phyloP scores from a whole-genome alignment of 2,888 invertebrate species.

The Encarsia formosa region DNA sequence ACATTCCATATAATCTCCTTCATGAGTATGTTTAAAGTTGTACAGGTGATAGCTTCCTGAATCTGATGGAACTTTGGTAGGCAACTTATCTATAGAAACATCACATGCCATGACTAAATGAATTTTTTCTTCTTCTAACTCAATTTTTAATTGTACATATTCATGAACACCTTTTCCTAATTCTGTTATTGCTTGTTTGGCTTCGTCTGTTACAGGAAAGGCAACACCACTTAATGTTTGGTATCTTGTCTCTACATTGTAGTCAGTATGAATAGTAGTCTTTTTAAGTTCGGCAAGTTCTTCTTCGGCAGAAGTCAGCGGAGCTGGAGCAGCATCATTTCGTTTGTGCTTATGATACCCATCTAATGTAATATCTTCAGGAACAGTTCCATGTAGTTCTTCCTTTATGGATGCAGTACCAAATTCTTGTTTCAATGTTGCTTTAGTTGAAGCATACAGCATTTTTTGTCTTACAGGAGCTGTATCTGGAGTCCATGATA shows the following conservation, averaged over 20 bases:
- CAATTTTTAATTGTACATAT: slow-evolving; percentile 87
- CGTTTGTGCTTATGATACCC: slow-evolving; percentile 79
- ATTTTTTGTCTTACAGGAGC: slow-evolving; percentile 92
- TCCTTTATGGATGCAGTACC: slow-evolving; percentile 91
- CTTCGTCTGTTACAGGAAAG: slow-evolving; percentile 82
- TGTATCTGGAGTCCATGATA: slow-evolving; percentile 92
- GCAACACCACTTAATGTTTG: slow-evolving; percentile 88
- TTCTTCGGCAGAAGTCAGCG: slow-evolving; percentile 83
- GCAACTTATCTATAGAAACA: slow-evolving; percentile 66
- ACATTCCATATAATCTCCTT: slow-evolving; percentile 84
- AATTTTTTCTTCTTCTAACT: slow-evolving; percentile 83
- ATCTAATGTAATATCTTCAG: slow-evolving; percentile 76
- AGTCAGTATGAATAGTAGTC: slow-evolving; percentile 64
- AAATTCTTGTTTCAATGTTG: slow-evolving; percentile 94
- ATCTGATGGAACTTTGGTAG: slow-evolving; percentile 77
- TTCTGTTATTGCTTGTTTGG: slow-evolving; percentile 70
- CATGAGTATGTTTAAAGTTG: slow-evolving; percentile 86
- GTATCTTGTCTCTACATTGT: slow-evolving; percentile 76
- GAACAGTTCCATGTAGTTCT: slow-evolving; percentile 84
- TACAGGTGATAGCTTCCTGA: slow-evolving; percentile 88
- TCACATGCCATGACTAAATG: slow-evolving; percentile 73
- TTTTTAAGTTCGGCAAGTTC: slow-evolving; percentile 75
- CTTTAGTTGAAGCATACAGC: slow-evolving; percentile 96
- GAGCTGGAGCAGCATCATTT: slow-evolving; percentile 79
- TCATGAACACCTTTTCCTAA: slow-evolving; percentile 72